phyloP scores from a whole-genome alignment of 1,140 invertebrate genomes.

The Asbolus verrucosus region DNA sequence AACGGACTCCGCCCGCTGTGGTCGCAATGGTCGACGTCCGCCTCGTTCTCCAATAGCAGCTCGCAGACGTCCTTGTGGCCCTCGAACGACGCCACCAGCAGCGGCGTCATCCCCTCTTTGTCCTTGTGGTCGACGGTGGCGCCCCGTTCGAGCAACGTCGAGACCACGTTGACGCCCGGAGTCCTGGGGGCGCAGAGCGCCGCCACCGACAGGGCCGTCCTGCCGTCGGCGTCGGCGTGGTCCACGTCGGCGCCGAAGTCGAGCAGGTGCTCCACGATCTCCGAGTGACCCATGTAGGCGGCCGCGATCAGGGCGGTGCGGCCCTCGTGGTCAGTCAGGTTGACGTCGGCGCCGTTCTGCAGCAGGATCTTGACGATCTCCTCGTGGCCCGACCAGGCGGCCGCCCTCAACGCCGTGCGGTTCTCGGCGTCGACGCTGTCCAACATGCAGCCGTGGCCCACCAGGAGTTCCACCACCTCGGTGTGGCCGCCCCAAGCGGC shows the following conservation, averaged over 20 bases:
- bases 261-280: slow-evolving; percentile 88
- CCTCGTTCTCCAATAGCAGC: slow-evolving; percentile 85
- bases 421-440: slow-evolving; percentile 84
- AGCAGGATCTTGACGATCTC: slow-evolving; percentile 83
- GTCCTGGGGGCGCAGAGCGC: slow-evolving; percentile 91
- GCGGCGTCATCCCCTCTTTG: slow-evolving; percentile 91
- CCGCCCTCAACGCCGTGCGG: slow-evolving; percentile 77
- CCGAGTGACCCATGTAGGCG: slow-evolving; percentile 92
- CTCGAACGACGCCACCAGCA: slow-evolving; percentile 95
- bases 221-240: slow-evolving; percentile 89
- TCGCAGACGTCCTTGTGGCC: slow-evolving; percentile 79
- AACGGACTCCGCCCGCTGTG: slow-evolving; percentile 82
- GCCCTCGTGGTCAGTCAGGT: slow-evolving; percentile 76
- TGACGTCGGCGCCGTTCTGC: slow-evolving; percentile 75
- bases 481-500: slow-evolving; percentile 94
- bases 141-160: slow-evolving; percentile 84
- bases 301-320: slow-evolving; percentile 92
- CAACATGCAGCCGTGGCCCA: slow-evolving; percentile 74
- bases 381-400: slow-evolving; percentile 88
- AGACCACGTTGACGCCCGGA: slow-evolving; percentile 78
- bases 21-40: slow-evolving; percentile 88
- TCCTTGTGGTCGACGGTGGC: slow-evolving; percentile 91
- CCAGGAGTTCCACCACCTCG: slow-evolving; percentile 70
- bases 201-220: slow-evolving; percentile 92
- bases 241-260: slow-evolving; percentile 89